These are phyloP conservation scores for Lithophane socia DNA, from an alignment of 2,888 invertebrate species.

Conservation along the genomic window DNA sequence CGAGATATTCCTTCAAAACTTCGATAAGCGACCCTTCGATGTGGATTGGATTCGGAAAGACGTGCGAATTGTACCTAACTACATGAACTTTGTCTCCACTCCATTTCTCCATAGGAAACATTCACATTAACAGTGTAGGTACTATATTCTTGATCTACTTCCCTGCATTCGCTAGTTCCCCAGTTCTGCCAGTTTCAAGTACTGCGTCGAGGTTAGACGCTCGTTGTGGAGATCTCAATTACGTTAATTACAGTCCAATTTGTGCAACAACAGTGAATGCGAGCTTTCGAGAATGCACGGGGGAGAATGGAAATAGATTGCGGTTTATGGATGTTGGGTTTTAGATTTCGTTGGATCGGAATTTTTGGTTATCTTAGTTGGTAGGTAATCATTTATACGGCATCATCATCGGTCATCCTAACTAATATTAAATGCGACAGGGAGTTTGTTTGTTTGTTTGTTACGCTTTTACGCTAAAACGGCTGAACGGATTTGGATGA, in stretches of 20 bases:
- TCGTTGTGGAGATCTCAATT: slow-evolving; percentile 52
- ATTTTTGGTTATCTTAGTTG: neutral
- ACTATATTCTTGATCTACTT: neutral
- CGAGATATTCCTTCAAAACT: no score
- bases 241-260: slow-evolving; percentile 56
- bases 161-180: neutral
- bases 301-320: slow-evolving; percentile 14
- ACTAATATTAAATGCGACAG: no score
- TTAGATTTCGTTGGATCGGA: neutral
- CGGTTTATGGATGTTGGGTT: neutral
- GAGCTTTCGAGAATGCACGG: slow-evolving; percentile 5
- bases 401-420: no score
- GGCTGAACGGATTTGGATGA: no score
- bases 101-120: no score
- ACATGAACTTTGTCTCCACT: no score
- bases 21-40: no score
- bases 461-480: no score
- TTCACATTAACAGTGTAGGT: neutral
- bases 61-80: no score
- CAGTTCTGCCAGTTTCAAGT: slow-evolving; percentile 38
- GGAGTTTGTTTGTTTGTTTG: no score
- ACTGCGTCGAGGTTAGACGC: slow-evolving; percentile 39
- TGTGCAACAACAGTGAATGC: slow-evolving; percentile 47
- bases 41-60: no score
- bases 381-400: neutral